Percentiles rank a stretch among this genome's conserved stretches.
Evolutionary conservation across 2,888 invertebrate species (phyloP).

Genomic region (Panopea generosa): DNA sequence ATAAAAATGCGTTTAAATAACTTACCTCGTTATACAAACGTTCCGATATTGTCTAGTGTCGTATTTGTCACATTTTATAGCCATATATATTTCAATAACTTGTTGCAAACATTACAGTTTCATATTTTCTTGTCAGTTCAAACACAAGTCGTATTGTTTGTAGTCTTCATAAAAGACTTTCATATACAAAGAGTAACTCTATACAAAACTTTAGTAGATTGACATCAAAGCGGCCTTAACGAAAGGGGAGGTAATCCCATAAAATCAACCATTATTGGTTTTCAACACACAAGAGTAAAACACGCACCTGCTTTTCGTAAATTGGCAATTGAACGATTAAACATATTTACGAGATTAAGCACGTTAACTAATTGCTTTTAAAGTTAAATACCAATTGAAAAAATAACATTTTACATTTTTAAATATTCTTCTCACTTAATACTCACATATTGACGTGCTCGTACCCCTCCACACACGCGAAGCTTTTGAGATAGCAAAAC

Average conservation of each 20-base stretch:
- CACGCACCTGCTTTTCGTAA: constrained; percentile 14
- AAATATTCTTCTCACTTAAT: no score
- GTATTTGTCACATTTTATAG: constrained; percentile 2
- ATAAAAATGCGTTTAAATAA: no score
- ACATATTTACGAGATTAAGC: no score
- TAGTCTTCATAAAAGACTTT: constrained; percentile 5
- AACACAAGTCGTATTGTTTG: constrained; percentile 1
- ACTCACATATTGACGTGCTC: no score
- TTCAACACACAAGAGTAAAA: constrained; percentile 12
- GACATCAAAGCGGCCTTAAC: constrained; percentile 59
- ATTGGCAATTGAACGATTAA: background rate
- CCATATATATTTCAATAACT: constrained; percentile 24
- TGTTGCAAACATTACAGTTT: constrained; percentile 28
- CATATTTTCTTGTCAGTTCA: constrained; percentile 14
- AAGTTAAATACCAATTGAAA: no score
- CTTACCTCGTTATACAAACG: background rate
- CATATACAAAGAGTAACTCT: background rate
- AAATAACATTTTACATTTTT: no score
- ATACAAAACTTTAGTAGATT: constrained; percentile 14
- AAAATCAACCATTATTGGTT: no score
- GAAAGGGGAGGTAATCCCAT: constrained; percentile 57
- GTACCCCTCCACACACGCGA: no score
- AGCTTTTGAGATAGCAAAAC: no score
- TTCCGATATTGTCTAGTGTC: background rate
- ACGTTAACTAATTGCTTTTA: no score